Conservation (phyloP, 1,140 invertebrate genomes). For the Pseudomyrmex concolor region DNA sequence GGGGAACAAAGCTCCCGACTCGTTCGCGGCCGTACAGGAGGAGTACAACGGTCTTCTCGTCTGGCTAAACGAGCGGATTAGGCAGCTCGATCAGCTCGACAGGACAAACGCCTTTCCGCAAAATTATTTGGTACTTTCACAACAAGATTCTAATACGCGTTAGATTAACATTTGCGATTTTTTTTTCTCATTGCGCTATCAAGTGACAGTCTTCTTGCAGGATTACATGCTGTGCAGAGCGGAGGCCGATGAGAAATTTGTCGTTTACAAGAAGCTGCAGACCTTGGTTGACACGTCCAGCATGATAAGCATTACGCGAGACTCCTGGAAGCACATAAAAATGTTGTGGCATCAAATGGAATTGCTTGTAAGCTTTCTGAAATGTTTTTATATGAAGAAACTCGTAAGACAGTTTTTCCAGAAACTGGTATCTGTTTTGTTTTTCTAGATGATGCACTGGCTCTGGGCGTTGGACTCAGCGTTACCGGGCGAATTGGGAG, state of each 20-base stretch:
- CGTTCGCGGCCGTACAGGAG: slow-evolving; percentile 90
- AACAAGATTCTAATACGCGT: not conserved
- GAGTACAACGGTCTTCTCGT: slow-evolving; percentile 92
- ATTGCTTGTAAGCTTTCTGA: slow-evolving; percentile 82
- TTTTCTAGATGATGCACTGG: slow-evolving; percentile 91
- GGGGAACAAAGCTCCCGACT: slow-evolving; percentile 88
- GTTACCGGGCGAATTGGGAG: slow-evolving; percentile 93
- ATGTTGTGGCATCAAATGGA: slow-evolving; percentile 91
- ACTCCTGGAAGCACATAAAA: slow-evolving; percentile 92
- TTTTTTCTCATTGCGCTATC: not conserved
- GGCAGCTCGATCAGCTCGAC: slow-evolving; percentile 88
- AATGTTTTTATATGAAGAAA: slow-evolving; percentile 20
- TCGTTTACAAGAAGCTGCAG: slow-evolving; percentile 90
- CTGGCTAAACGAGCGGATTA: slow-evolving; percentile 92
- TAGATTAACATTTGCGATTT: not conserved
- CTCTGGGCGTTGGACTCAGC: slow-evolving; percentile 93
- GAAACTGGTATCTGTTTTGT: slow-evolving; percentile 3
- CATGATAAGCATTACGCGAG: slow-evolving; percentile 91
- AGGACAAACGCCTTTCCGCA: slow-evolving; percentile 84
- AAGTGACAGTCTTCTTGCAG: slow-evolving; percentile 77
- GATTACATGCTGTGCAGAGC: slow-evolving; percentile 90
- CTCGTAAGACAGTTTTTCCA: not conserved
- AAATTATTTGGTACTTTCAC: slow-evolving; percentile 83
- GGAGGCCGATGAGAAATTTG: slow-evolving; percentile 89
- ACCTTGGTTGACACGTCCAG: slow-evolving; percentile 91